These are phyloP conservation scores for Cyprinella venusta DNA, from an alignment of 2,797 vertebrate genomes.

Conservation along the genomic window DNA sequence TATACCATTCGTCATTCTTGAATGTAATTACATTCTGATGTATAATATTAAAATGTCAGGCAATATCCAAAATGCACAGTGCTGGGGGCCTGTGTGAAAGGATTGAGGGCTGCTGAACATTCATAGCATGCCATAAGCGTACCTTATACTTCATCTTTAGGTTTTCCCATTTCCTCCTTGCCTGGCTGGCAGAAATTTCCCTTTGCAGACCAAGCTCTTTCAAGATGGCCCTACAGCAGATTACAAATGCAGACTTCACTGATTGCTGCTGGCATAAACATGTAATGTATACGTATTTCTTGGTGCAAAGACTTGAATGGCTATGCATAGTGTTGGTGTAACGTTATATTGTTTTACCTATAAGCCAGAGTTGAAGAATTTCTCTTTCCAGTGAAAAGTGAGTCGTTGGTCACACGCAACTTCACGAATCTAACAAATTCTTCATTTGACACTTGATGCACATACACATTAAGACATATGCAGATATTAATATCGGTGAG, in stretches of 20 bases:
- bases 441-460: conserved; percentile 65
- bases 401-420: conserved; percentile 72
- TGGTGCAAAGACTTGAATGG: background rate
- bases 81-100: background rate
- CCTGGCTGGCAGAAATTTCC: conserved; percentile 74
- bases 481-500: background rate
- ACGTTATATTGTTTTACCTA: conserved; percentile 65
- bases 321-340: background rate
- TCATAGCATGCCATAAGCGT: background rate
- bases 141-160: conserved; percentile 78
- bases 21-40: background rate
- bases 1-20: background rate
- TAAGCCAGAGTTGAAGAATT: conserved; percentile 73
- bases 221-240: conserved; percentile 69
- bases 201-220: conserved; percentile 75
- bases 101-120: background rate
- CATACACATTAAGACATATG: conserved; percentile 7
- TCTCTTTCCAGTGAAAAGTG: conserved; percentile 74
- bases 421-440: conserved; percentile 74
- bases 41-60: background rate
- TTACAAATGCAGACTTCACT: background rate
- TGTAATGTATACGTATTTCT: background rate
- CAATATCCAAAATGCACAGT: too few relatives aligned
- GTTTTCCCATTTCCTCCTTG: conserved; percentile 79
- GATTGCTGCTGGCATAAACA: background rate